Base-by-base conservation (phyloP, 2,797 vertebrate species). In the Hydrolagus colliei region DNA sequence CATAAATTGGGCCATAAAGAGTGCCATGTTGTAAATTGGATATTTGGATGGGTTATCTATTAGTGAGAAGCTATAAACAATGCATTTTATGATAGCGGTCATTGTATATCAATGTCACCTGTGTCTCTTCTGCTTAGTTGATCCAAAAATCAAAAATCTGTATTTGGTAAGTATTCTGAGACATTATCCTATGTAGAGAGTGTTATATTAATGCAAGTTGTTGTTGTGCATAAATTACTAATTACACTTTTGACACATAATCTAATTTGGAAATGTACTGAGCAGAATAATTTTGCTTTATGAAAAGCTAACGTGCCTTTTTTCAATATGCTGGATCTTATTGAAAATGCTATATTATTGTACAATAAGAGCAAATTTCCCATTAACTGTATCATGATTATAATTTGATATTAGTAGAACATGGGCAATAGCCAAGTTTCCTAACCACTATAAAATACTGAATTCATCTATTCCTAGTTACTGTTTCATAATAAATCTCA, bases 381-480 rank as follows among this genome's bases (percentile, higher is more conserved):
- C 20, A 84, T 67, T 84, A 68, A 68, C 18, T 84, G 63, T 68
- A 68, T 84, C 79, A 84, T 67, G 79, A 16, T 84, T 68, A 84
- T 84, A 68, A 84, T 84, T 84, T 84, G 65, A 84, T 68, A 84
- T 84, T 84, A 14, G 16, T 71, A n/a, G 67, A 71, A 84, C 67
- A 84, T 71, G 79, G 9, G 68, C 32, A 84, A 84, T n/a, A 5
- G 79, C 65, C 35, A 22, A 71, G n/a, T 77, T 68, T 68, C 9
- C 27, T 72, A 27, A 9, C 74, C 78, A 72, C 22, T 88, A 87
- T 85, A 90, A 90, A 91, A 88, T 86, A 77, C 27, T 76, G 86
- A 91, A 77, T 87, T 87, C 88, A 90, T 89, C 86, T 88, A 72
- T 75, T 88, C 78, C 86, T 90, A 89, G 91, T 71, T 84, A 84